Conservation (phyloP, 2,113 vertebrate species). For the Xiphophorus maculatus region DNA sequence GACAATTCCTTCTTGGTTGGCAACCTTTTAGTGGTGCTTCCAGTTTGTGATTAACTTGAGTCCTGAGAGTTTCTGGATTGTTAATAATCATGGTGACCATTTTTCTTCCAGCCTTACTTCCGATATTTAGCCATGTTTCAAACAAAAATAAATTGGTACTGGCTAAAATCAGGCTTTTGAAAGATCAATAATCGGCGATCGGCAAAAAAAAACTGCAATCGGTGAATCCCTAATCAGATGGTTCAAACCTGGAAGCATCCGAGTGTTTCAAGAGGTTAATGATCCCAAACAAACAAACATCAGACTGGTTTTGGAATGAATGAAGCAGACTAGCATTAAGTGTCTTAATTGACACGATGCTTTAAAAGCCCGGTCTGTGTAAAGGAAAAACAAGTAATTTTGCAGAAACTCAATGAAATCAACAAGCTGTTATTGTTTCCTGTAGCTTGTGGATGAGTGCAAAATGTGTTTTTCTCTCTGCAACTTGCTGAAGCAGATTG, state of each 20-base stretch:
- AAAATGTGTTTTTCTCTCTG: background rate
- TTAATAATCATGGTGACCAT: background rate
- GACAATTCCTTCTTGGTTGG: too few species aligned
- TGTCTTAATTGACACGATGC: background rate
- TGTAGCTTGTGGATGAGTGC: background rate
- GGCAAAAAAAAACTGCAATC: too few species aligned
- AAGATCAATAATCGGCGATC: too few species aligned
- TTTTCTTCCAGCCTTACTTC: background rate
- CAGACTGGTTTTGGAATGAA: too few species aligned
- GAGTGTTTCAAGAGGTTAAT: too few species aligned
- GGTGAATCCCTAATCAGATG: background rate
- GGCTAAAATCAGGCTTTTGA: too few species aligned
- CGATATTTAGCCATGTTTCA: too few species aligned
- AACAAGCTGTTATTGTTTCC: background rate
- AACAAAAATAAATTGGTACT: too few species aligned
- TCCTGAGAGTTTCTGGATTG: background rate
- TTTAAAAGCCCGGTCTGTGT: background rate
- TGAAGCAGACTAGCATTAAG: background rate
- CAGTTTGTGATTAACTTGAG: background rate
- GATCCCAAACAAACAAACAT: too few species aligned
- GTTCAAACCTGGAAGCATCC: background rate
- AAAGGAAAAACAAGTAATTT: too few species aligned
- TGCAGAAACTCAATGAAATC: background rate
- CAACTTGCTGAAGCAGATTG: background rate
- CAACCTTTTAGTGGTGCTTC: background rate